Percentiles rank a stretch among this genome's conserved stretches.
These are phyloP conservation scores for Oryzias woworae DNA, from an alignment of 2,113 vertebrate genomes.

Conservation along the genomic window DNA sequence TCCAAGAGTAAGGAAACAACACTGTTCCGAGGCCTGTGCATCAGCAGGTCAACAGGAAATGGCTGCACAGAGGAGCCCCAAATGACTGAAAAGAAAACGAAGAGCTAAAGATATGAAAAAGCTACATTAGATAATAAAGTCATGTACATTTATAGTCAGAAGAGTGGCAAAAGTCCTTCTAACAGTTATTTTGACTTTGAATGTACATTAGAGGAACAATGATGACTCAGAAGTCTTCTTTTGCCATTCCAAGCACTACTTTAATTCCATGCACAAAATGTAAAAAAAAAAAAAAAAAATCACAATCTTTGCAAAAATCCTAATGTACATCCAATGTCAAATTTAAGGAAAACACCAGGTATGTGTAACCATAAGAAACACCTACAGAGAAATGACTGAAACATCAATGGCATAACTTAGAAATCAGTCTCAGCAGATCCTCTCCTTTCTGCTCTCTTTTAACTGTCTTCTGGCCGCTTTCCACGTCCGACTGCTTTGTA, in stretches of 20 bases:
- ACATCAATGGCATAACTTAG: background rate
- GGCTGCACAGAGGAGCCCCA: slow-evolving; percentile 37
- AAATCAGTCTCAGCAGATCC: background rate
- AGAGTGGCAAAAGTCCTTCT: background rate
- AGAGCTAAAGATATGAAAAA: slow-evolving; percentile 15
- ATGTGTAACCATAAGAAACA: background rate
- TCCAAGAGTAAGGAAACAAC: slow-evolving; percentile 51
- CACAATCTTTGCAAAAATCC: background rate
- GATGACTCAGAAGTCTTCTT: no score
- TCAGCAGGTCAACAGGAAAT: slow-evolving; percentile 60
- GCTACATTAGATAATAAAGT: background rate
- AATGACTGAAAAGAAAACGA: slow-evolving; percentile 48
- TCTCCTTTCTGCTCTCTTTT: slow-evolving; percentile 9
- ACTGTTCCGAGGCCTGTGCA: slow-evolving; percentile 41
- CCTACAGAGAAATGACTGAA: background rate
- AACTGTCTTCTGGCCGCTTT: background rate
- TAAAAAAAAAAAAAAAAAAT: background rate
- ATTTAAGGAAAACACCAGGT: slow-evolving; percentile 2
- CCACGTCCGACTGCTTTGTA: slow-evolving; percentile 18
- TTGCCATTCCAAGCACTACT: no score
- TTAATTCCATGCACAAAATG: slow-evolving; percentile 2
- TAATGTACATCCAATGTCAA: background rate
- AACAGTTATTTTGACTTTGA: background rate
- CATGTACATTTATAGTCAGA: background rate
- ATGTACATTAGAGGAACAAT: background rate